Conservation (phyloP, 2,113 vertebrate species). For the Siniperca chuatsi region DNA sequence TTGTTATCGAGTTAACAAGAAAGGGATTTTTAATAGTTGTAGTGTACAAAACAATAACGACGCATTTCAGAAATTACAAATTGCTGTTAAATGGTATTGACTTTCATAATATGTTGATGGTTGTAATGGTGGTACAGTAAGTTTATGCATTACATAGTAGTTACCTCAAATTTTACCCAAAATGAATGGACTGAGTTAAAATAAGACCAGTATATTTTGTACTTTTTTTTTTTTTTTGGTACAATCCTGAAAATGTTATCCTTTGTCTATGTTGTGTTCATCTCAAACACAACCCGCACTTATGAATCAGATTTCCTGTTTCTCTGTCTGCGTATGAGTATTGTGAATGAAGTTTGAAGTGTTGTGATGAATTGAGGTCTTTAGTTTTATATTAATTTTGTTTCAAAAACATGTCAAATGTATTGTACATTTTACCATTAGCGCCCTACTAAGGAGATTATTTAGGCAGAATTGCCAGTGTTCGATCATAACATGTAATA, state of each 20-base stretch:
- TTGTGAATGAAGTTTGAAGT: constrained; percentile 40
- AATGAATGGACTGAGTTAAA: constrained; percentile 26
- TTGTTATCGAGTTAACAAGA: neutral
- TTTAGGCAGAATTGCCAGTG: constrained; percentile 22
- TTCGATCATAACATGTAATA: constrained; percentile 24
- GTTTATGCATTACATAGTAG: constrained; percentile 52
- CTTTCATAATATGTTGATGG: constrained; percentile 31
- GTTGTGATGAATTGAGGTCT: neutral
- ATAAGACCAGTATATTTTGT: constrained; percentile 51
- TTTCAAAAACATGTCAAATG: neutral
- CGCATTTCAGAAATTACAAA: constrained; percentile 42
- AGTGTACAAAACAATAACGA: constrained; percentile 24
- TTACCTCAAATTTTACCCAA: constrained; percentile 45
- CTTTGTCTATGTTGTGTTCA: neutral
- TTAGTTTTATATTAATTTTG: neutral
- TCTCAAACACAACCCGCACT: neutral
- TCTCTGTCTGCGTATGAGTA: constrained; percentile 22
- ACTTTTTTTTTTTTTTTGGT: neutral
- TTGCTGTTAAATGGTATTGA: constrained; percentile 57
- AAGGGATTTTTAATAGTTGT: constrained; percentile 4
- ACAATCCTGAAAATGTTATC: constrained; percentile 26
- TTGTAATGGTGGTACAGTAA: constrained; percentile 49
- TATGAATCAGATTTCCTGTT: constrained; percentile 23
- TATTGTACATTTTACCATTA: constrained; percentile 11
- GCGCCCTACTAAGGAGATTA: neutral